Base-by-base conservation (phyloP, 2,888 invertebrate genomes). In the Lasioglossum villosulum region DNA sequence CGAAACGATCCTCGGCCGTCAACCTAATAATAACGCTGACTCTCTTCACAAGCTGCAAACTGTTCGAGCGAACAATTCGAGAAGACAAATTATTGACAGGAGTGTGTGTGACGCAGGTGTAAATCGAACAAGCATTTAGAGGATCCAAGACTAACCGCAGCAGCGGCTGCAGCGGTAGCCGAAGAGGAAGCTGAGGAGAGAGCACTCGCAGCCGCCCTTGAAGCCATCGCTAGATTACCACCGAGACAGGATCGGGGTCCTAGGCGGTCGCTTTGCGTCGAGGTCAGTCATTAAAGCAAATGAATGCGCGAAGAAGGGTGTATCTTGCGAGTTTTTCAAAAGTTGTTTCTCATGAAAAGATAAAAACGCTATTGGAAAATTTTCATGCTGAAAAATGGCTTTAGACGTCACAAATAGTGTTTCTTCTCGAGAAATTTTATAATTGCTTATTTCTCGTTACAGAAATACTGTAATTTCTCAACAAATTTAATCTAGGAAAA, bases 91-190 rank as follows among this genome's bases (percentile, higher is more conserved):
- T 37, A 70, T 63, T 83, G 45, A 84, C 72, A 72, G 8, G 48
- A 30, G 14, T 39, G 37, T 59, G 2, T 84, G 84, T 52, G 84
- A 78, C 34, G 78, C 80, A 95, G 94, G 90, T 96, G 96, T 93
- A 96, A 96, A 93, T 95, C 95, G 86, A 94, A 95, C 90, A 95
- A 94, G 89, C 94, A 95, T 78, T 92, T 95, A 86, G 95, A 96
- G 94, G 98, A 98, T 95, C 98, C 98, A 56, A 97, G 97, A 94
- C 96, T 98, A 94, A 95, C 95, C 88, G 98, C 97, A 39, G 96
- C 96, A 2, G 96, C 96, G 16, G 96, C 97, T 75, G 98, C 97
- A 87, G 98, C 97, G 87, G 97, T 97, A 2, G 98, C 97, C 80
- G 97, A 97, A 82, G 96, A 96, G 71, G 96, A 96, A 91, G 96